A percentile compares a stretch with the other conserved stretches of the same genome.
Conservation (phyloP, 2,888 invertebrate species). For the Cremastobaeus sp. region DNA sequence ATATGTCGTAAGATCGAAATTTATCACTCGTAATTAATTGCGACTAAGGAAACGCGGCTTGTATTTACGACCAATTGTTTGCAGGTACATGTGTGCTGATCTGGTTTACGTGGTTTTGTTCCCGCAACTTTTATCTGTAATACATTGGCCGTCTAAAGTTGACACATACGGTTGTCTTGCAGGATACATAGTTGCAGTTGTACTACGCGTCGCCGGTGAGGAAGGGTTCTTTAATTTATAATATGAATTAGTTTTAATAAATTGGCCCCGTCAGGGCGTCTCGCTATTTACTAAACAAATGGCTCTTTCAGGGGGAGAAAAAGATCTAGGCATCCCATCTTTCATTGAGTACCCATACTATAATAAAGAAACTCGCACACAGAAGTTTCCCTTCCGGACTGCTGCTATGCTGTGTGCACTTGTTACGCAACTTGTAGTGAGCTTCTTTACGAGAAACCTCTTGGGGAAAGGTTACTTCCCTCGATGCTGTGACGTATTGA, state of each 20-base stretch:
- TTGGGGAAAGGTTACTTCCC: constrained; percentile 74
- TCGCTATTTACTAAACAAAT: too few relatives aligned
- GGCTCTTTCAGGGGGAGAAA: constrained; percentile 81
- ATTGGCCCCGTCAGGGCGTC: too few relatives aligned
- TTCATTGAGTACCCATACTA: constrained; percentile 81
- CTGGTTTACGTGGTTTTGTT: constrained; percentile 86
- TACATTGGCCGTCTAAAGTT: constrained; percentile 82
- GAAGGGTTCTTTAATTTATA: too few relatives aligned
- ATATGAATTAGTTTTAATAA: too few relatives aligned
- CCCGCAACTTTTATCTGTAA: constrained; percentile 84
- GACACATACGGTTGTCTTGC: constrained; percentile 85
- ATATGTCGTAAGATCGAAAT: constrained; percentile 79
- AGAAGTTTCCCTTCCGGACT: constrained; percentile 84
- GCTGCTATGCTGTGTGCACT: constrained; percentile 82
- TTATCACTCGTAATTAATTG: too few relatives aligned
- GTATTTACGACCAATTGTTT: too few relatives aligned
- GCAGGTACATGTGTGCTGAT: constrained; percentile 83
- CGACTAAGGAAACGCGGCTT: too few relatives aligned
- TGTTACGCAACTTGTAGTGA: constrained; percentile 79
- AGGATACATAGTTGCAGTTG: constrained; percentile 79
- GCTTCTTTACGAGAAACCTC: constrained; percentile 76
- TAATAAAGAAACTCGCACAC: constrained; percentile 77
- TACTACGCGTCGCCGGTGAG: constrained; percentile 79
- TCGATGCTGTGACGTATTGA: constrained; percentile 74
- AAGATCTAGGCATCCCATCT: constrained; percentile 80